Base-by-base conservation (phyloP, 37 sponge, comb jelly and placozoan species). In the Agelas oroides region DNA sequence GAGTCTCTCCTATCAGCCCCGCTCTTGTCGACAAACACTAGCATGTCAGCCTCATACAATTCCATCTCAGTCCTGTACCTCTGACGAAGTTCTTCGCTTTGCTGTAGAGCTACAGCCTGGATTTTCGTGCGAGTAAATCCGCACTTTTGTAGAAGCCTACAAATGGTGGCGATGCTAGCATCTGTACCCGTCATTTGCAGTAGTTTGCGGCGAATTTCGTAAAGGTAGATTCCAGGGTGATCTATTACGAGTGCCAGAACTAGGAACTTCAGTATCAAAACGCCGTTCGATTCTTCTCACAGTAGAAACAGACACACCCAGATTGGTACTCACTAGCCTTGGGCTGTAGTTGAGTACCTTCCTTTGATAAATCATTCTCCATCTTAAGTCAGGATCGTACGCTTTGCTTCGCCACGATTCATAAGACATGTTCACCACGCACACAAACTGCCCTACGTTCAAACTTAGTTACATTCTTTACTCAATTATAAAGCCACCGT, bases 1-100 rank as follows among this genome's bases (percentile, higher is more conserved):
- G 17, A 17, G 32, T 84, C 59, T 27, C 87, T 20, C 27, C 57
- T 25, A 41, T 86, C 86, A 20, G 86, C 56, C 11, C 84, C 84
- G 34, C 78, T 85, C 31, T 85, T 78, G 68, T 85, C 86, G 21
- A 85, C n/a, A 28, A 85, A 85, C 25, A 85, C 71, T 31, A 77
- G 67, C 76, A 87, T 87, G 19, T 87, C 88, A 65, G 65, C 20
- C 5, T 33, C 23, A 40, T 53, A 79, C 25, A 79, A 53, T 70
- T 80, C 79, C 12, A 84, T 59, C 23, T 84, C 85, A 25, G n/a
- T n/a, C n/a, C n/a, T n/a, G n/a, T n/a, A n/a, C n/a, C n/a, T n/a
- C n/a, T n/a, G n/a, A n/a, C n/a, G n/a, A n/a, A n/a, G n/a, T n/a
- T n/a, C n/a, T n/a, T n/a, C n/a, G n/a, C n/a, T n/a, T 35, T 68